Evolutionary conservation across 2,797 vertebrate genomes (phyloP).

Genomic region (Onychomys arenicola): DNA sequence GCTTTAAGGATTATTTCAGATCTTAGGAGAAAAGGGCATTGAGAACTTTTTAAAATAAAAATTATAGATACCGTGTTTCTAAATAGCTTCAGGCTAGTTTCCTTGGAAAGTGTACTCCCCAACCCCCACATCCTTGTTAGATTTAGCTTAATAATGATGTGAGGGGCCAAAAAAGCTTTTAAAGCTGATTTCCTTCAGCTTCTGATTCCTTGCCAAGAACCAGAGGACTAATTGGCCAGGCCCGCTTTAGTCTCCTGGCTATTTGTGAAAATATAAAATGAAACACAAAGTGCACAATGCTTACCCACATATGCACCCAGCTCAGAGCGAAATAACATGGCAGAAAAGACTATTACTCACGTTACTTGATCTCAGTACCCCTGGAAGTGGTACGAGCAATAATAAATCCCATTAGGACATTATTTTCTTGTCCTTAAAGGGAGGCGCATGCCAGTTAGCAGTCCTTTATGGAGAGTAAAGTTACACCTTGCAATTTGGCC

Average conservation of each 20-base stretch:
- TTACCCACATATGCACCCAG: not conserved
- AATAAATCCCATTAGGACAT: conserved; percentile 48
- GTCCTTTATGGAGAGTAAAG: conserved; percentile 16
- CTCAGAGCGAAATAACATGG: not conserved
- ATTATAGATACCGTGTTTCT: conserved; percentile 57
- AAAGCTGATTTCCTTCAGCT: conserved; percentile 83
- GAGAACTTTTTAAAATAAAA: conserved; percentile 49
- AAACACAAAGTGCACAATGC: conserved; percentile 65
- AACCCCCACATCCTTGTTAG: conserved; percentile 59
- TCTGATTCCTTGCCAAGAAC: conserved; percentile 78
- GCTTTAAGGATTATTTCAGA: conserved; percentile 65
- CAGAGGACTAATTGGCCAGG: conserved; percentile 70
- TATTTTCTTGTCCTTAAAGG: conserved; percentile 50
- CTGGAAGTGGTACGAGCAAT: conserved; percentile 21
- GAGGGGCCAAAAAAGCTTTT: conserved; percentile 81
- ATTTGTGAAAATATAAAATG: conserved; percentile 73
- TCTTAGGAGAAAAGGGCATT: conserved; percentile 57
- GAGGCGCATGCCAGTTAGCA: not conserved
- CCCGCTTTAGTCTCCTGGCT: conserved; percentile 75
- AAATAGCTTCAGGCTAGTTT: conserved; percentile 69
- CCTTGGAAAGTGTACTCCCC: conserved; percentile 51
- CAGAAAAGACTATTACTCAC: not conserved
- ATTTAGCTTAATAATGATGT: conserved; percentile 78
- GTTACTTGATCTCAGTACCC: conserved; percentile 56
- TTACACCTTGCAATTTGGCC: not conserved